These are phyloP conservation scores for Rhodophaea formosa DNA, from an alignment of 2,888 invertebrate genomes.

Conservation along the genomic window DNA sequence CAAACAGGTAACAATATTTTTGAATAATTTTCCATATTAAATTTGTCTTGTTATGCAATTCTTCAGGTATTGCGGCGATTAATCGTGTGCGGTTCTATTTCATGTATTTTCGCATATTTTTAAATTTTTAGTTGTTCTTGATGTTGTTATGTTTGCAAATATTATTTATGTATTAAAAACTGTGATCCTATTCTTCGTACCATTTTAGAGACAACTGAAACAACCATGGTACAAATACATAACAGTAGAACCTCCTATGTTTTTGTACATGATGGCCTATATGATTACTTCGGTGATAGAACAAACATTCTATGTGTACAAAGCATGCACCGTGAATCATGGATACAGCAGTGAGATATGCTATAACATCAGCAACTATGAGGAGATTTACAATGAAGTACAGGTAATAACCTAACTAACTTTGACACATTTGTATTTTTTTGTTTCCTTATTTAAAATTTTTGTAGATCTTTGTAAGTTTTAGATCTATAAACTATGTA, in stretches of 20 bases:
- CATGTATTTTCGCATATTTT: too few species aligned
- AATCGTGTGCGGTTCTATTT: too few species aligned
- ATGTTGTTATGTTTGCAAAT: too few species aligned
- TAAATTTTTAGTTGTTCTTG: too few species aligned
- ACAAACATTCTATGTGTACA: slow-evolving; percentile 88
- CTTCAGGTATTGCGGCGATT: too few species aligned
- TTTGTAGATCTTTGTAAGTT: too few species aligned
- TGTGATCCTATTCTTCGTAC: neutral
- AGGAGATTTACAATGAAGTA: slow-evolving; percentile 83
- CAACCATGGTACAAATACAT: slow-evolving; percentile 75
- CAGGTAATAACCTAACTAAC: slow-evolving; percentile 76
- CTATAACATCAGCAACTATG: slow-evolving; percentile 75
- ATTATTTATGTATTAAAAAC: neutral
- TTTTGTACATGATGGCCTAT: slow-evolving; percentile 93
- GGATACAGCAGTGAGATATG: slow-evolving; percentile 86
- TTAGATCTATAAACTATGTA: too few species aligned
- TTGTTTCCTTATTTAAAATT: too few species aligned
- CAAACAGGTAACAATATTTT: neutral
- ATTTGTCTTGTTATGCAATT: too few species aligned
- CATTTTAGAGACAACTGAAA: slow-evolving; percentile 1
- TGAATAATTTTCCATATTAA: neutral
- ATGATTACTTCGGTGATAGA: slow-evolving; percentile 91
- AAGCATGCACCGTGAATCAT: slow-evolving; percentile 88
- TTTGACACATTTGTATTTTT: neutral
- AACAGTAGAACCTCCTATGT: slow-evolving; percentile 93